A percentile compares a stretch with the other conserved stretches of the same genome.
Evolutionary conservation across 2,797 vertebrate species (phyloP).

Genomic region (Salarias fasciatus): DNA sequence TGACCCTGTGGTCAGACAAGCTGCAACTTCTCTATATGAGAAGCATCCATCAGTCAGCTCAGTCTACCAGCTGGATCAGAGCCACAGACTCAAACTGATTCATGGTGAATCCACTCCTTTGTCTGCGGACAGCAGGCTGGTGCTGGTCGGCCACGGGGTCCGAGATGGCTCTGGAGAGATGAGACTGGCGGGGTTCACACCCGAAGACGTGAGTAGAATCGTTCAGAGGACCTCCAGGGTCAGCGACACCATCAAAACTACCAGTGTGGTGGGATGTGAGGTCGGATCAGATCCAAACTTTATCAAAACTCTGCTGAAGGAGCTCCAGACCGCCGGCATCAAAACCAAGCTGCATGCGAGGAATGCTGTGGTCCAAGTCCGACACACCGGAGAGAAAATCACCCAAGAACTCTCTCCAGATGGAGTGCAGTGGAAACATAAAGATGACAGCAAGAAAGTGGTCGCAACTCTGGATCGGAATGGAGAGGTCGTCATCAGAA

Average conservation of each 20-base stretch:
- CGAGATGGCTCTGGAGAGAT: slow-evolving; percentile 25
- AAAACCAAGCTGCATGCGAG: slow-evolving; percentile 54
- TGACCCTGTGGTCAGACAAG: slow-evolving; percentile 24
- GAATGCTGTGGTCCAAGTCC: slow-evolving; percentile 35
- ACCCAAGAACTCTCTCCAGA: slow-evolving; percentile 30
- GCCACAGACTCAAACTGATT: slow-evolving; percentile 39
- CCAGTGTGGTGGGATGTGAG: slow-evolving; percentile 53
- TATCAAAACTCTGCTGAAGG: slow-evolving; percentile 21
- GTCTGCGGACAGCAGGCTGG: slow-evolving; percentile 58
- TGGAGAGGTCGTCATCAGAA: slow-evolving; percentile 16
- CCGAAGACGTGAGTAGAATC: slow-evolving; percentile 32
- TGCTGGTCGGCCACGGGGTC: slow-evolving; percentile 51
- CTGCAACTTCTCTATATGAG: slow-evolving; percentile 37
- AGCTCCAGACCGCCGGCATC: slow-evolving; percentile 33
- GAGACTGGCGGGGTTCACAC: slow-evolving; percentile 28
- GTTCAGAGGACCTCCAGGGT: slow-evolving; percentile 22
- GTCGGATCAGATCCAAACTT: slow-evolving; percentile 48
- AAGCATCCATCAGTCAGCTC: slow-evolving; percentile 53
- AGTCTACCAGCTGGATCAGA: slow-evolving; percentile 44
- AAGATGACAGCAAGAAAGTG: slow-evolving; percentile 55
- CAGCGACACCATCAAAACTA: slow-evolving; percentile 51
- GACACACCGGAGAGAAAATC: slow-evolving; percentile 42
- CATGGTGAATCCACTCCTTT: slow-evolving; percentile 24
- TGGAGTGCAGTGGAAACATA: slow-evolving; percentile 26
- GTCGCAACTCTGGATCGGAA: slow-evolving; percentile 31